Base-by-base conservation (phyloP, 2,797 vertebrate species). In the Dryobates pubescens region DNA sequence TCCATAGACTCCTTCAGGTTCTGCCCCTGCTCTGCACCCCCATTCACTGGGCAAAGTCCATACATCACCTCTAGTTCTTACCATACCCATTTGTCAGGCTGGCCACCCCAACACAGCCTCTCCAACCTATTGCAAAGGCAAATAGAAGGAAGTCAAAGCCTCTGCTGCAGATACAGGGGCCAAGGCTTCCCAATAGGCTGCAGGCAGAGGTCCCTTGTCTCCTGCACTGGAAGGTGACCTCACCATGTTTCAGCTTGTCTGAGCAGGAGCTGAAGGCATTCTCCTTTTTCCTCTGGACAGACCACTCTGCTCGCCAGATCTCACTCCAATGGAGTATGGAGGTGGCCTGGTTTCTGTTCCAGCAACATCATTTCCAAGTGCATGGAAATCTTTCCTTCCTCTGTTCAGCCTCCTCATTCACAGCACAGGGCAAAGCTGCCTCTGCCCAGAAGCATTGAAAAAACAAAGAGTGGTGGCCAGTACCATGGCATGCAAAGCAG, bases 131-230 rank as follows among this genome's bases (percentile, higher is more conserved):
- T 75, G 27, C 43, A 68, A 68, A 49, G 6, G 26, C 38, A 80
- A 73, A 67, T 1, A 53, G 1, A 82, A 29, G 18, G 64, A 90
- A 70, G 53, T 17, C 45, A 73, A 82, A 86, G 84, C 22, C 53
- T 45, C 49, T 43, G n/a, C 32, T 69, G 53, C 61, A 74, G 6
- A 10, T 16, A 15, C 59, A 20, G 1, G 1, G 56, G 67, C 53
- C 0, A 0, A 71, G 34, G 54, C 47, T 78, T 49, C 14, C 32
- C 56, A 57, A 63, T 0, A 82, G 38, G 43, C 63, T 62, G 32
- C 2, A 29, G 0, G 7, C 58, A 61, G 59, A 26, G 61, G 71
- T 69, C 58, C 6, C 2, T 0, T 3, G 84, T 6, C 30, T 70
- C 29, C 54, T 34, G 49, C 8, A 17, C 2, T 19, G 32, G 22